Conservation (phyloP, 2,888 invertebrate genomes). For the Oxyteleia sp. region DNA sequence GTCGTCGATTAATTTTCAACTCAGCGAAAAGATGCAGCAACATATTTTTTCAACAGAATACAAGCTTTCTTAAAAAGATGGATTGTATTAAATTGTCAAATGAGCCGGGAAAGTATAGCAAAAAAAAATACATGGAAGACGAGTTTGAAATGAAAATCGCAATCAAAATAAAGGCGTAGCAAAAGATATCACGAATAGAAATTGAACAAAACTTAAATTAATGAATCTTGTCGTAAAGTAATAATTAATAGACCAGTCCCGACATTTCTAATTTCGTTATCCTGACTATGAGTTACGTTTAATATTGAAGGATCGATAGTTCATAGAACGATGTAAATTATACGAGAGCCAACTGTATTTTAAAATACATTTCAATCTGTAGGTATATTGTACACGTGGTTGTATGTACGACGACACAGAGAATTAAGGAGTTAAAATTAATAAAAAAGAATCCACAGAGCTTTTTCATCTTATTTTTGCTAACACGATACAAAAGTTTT, state of each 20-base stretch:
- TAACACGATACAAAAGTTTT: slow-evolving; percentile 36
- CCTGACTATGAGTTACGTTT: neutral
- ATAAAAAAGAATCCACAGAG: slow-evolving; percentile 63
- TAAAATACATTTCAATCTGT: slow-evolving; percentile 24
- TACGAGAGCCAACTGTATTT: slow-evolving; percentile 45
- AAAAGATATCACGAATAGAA: slow-evolving; percentile 8
- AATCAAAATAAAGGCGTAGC: slow-evolving; percentile 1
- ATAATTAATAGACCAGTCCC: neutral
- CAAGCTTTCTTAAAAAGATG: slow-evolving; percentile 40
- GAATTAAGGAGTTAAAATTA: slow-evolving; percentile 7
- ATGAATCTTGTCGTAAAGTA: neutral
- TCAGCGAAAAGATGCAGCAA: no score
- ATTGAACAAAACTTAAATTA: slow-evolving; percentile 1
- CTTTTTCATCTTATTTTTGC: slow-evolving; percentile 63
- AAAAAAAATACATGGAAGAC: neutral
- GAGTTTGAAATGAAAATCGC: neutral
- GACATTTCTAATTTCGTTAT: neutral
- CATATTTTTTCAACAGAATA: no score
- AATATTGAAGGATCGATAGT: slow-evolving; percentile 15
- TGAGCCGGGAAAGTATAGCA: slow-evolving; percentile 14
- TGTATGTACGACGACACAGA: slow-evolving; percentile 8
- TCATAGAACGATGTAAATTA: slow-evolving; percentile 11
- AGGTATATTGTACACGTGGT: neutral
- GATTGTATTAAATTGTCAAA: slow-evolving; percentile 18
- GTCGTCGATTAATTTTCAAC: no score